Evolutionary conservation across 2,888 invertebrate genomes (phyloP).

Genomic region (Myopa testacea): DNA sequence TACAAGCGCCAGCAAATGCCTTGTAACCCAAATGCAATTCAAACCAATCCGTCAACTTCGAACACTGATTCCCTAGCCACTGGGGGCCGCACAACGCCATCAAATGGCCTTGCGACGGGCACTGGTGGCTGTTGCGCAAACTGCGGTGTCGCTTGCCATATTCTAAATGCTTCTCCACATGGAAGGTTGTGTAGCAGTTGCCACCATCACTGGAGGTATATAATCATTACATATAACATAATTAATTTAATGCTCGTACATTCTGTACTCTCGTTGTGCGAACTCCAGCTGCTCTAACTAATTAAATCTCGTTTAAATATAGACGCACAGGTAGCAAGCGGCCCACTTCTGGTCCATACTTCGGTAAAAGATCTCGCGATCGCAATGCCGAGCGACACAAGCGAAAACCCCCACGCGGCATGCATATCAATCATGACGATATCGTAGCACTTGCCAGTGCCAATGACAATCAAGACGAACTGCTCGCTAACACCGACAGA

Average conservation of each 20-base stretch:
- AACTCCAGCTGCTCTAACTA: constrained; percentile 22
- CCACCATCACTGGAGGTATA: constrained; percentile 87
- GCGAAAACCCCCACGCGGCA: constrained; percentile 94
- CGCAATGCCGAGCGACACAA: constrained; percentile 72
- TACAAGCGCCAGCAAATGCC: constrained; percentile 49
- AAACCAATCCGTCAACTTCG: constrained; percentile 20
- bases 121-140: constrained; percentile 65
- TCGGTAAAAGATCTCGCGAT: constrained; percentile 64
- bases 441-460: constrained; percentile 85
- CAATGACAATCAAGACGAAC: constrained; percentile 73
- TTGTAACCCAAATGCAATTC: constrained; percentile 36
- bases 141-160: constrained; percentile 82
- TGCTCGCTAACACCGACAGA: constrained; percentile 92
- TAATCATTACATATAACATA: constrained; percentile 41
- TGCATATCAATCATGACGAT: constrained; percentile 98
- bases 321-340: constrained; percentile 86
- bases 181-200: constrained; percentile 86
- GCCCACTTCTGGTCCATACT: constrained; percentile 78
- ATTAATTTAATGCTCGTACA: constrained; percentile 26
- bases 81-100: constrained; percentile 45
- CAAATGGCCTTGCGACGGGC: constrained; percentile 45
- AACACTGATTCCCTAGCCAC: constrained; percentile 51
- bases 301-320: constrained; percentile 38
- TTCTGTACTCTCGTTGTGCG: constrained; percentile 19
- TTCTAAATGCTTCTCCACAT: constrained; percentile 80